Evolutionary conservation across 2,888 invertebrate genomes (phyloP).

Genomic region (Hymenopus coronatus): DNA sequence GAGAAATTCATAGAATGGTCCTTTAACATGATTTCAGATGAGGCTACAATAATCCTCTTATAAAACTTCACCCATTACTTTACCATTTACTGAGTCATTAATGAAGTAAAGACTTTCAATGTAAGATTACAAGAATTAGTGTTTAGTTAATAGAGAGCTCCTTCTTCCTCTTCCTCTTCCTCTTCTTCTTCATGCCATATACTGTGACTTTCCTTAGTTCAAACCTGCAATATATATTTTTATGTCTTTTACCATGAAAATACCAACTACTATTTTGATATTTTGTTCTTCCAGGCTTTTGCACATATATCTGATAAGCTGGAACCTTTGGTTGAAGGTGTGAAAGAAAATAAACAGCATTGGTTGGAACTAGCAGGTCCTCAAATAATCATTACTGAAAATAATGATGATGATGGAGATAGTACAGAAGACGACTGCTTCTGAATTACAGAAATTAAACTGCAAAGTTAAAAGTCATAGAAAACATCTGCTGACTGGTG

Average conservation of each 20-base stretch:
- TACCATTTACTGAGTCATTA: too few relatives aligned
- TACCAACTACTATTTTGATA: neutral
- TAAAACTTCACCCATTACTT: too few relatives aligned
- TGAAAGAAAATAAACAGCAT: conserved; percentile 74
- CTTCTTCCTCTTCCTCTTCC: too few relatives aligned
- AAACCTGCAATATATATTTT: neutral
- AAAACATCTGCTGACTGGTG: neutral
- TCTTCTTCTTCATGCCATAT: neutral
- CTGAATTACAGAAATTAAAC: neutral
- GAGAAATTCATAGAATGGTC: too few relatives aligned
- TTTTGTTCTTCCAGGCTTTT: conserved; percentile 64
- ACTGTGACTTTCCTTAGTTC: neutral
- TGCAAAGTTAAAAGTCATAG: neutral
- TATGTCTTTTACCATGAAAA: neutral
- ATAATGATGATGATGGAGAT: neutral
- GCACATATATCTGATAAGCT: conserved; percentile 75
- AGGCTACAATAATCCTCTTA: too few relatives aligned
- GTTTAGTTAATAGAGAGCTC: too few relatives aligned
- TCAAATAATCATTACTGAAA: neutral
- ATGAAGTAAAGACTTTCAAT: too few relatives aligned
- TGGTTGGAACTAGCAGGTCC: conserved; percentile 73
- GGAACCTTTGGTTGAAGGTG: conserved; percentile 78
- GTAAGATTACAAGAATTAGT: too few relatives aligned
- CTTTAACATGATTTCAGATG: too few relatives aligned
- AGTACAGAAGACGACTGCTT: neutral